Evolutionary conservation across 2,888 invertebrate genomes (phyloP), one percentile per base, ranked within the genome.

Genomic region (Drosophila rubida): DNA sequence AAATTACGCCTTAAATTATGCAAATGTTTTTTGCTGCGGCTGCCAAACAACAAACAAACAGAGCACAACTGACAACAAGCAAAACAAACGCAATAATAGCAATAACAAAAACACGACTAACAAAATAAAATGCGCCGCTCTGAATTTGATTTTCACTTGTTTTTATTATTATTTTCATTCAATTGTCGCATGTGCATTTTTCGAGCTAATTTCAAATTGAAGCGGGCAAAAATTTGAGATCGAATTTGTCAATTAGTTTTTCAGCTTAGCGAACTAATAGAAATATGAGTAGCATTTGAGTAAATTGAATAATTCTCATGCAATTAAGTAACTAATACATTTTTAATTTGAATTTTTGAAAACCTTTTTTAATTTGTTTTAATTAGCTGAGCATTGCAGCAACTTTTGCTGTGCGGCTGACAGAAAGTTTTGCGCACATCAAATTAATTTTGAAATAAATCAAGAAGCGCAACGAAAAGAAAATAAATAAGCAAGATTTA

Each of bases 1-100:
- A 74, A 82, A 80, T 80, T 72, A 68, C 70, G 72, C 75, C 81
- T 78, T 81, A 75, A 87, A 85, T 87, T 87, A 88, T 87, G 87
- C 78, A 88, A 85, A 88, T 81, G 75, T 55, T 77, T 68, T 39
- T 37, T n/a, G 55, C 46, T 57, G 65, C 22, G 57, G 61, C 67
- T 37, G 51, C 9, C 37, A 59, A 63, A 66, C 30, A 32, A 35
- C 45, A 55, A 51, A 53, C 51, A 70, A 54, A 61, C 50, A 50
- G 39, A 50, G 39, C 14, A 35, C 13, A 55, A 19, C 27, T 14
- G 27, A 35, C 46, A 50, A 50, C 2, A 16, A 41, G 35, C 32
- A 48, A 48, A 44, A 48, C 27, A 41, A 46, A 14, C 13, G 35
- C 35, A 53, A 49, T 22, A 45, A 54, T 19, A 45, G 25, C 22